Conservation (phyloP, 2,113 vertebrate species). For the Pimephales promelas region DNA sequence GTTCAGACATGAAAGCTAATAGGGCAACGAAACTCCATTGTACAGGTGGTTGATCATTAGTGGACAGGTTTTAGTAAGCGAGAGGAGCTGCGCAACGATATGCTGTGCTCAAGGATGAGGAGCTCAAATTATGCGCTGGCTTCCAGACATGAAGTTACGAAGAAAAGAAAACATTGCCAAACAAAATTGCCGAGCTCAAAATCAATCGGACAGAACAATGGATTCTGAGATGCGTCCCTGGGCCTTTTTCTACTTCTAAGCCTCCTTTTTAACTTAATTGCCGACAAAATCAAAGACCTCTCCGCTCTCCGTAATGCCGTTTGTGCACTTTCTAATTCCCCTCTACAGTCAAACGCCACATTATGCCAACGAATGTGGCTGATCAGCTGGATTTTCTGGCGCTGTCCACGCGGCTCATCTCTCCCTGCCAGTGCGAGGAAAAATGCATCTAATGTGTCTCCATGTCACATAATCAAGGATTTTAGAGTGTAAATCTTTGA, state of each 20-base stretch:
- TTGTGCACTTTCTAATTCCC: slow-evolving; percentile 40
- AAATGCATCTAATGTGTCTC: slow-evolving; percentile 77
- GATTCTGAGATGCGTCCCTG: not conserved
- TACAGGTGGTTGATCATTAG: slow-evolving; percentile 77
- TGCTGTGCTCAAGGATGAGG: not conserved
- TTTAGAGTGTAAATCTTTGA: slow-evolving; percentile 81
- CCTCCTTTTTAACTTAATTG: slow-evolving; percentile 34
- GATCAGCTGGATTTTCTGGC: slow-evolving; percentile 66
- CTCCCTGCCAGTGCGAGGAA: slow-evolving; percentile 66
- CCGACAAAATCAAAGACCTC: slow-evolving; percentile 41
- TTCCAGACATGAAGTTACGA: slow-evolving; percentile 63
- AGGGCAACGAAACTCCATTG: slow-evolving; percentile 69
- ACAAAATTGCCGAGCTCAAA: slow-evolving; percentile 31
- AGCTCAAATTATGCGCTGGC: slow-evolving; percentile 63
- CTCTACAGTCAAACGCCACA: slow-evolving; percentile 44
- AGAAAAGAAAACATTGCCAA: slow-evolving; percentile 52
- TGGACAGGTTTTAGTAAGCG: slow-evolving; percentile 64
- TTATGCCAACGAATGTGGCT: slow-evolving; percentile 62
- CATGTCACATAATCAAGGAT: slow-evolving; percentile 82
- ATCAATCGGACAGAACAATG: slow-evolving; percentile 10
- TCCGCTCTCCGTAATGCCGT: slow-evolving; percentile 35
- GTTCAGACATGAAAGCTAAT: slow-evolving; percentile 72
- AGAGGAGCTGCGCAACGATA: slow-evolving; percentile 28
- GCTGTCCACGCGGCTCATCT: slow-evolving; percentile 65
- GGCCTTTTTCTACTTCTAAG: slow-evolving; percentile 6